Percentiles rank a stretch among this genome's conserved stretches.
phyloP scores from a whole-genome alignment of 2,113 vertebrate species.

The human region GRCh38 chr7:43531501-43532000 shows the following conservation, averaged over 20 bases:
- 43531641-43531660: neutral
- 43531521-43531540: neutral
- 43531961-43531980: neutral
- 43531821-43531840: neutral
- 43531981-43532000: neutral
- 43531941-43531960: neutral
- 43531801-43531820: neutral
- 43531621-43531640: neutral
- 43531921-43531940: neutral
- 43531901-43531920: neutral
- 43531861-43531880: neutral
- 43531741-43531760: neutral
- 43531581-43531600: neutral
- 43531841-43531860: neutral
- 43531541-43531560: too few species aligned
- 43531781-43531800: neutral
- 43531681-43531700: neutral
- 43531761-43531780: neutral
- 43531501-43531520: neutral
- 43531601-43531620: neutral
- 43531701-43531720: neutral
- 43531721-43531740: neutral
- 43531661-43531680: neutral
- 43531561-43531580: neutral
- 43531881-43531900: neutral